Base-by-base conservation (phyloP, 2,113 vertebrate genomes). In the Cisticola juncidis region DNA sequence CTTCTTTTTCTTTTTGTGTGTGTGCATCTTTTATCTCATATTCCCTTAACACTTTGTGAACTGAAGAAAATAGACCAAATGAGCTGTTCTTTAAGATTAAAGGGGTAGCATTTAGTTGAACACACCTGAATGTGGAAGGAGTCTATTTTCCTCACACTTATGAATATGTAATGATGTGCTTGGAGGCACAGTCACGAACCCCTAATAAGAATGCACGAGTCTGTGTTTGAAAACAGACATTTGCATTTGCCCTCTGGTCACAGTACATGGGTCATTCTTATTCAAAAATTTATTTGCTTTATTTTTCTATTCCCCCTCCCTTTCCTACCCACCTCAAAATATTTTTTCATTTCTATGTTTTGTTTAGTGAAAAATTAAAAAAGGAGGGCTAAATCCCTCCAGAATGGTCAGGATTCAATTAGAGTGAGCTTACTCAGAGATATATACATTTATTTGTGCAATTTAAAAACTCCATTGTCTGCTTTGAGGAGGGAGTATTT, bases 21-120 rank as follows among this genome's bases (percentile, higher is more conserved):
- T 72, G 15, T 11, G 94, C 95, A 88, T 97, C 97, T 97, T 97
- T 98, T 97, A 97, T 97, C 97, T 97, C 95, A 95, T 79, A 86
- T 82, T 97, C 97, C 98, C 97, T 98, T 97, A 98, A 98, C 97
- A 82, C 98, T 98, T 98, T 98, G 93, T 97, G 96, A 94, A 94
- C 97, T 96, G 97, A 96, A 97, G 97, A 86, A 90, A 97, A 95
- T 91, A 84, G 93, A 92, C 94, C 92, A 76, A 86, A 89, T 72
- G 84, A 96, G 89, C 84, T 90, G 84, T 91, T 94, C 88, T 92
- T 94, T 93, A 72, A 84, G 94, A 97, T 93, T 81, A 95, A 90
- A 96, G 92, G 89, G 96, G 81, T 86, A n/a, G 89, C 51, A 79
- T 92, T 86, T 94, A 88, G 94, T 78, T 90, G 94, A 92, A 97